phyloP scores from a whole-genome alignment of 2,797 vertebrate species.

The Miichthys miiuy region DNA sequence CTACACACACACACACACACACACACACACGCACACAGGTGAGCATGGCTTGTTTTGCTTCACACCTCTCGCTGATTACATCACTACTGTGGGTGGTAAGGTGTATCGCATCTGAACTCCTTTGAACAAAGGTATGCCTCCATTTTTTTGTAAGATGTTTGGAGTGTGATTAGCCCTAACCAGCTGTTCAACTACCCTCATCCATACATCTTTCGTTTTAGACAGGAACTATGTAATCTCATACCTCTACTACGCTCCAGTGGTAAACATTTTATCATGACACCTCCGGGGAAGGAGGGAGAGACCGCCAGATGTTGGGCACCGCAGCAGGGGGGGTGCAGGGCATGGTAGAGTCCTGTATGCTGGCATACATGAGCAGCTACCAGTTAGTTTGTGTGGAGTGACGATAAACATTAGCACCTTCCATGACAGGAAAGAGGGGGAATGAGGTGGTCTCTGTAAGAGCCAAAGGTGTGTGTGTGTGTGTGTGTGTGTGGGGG shows the following conservation, averaged over 20 bases:
- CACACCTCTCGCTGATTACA: conserved; percentile 54
- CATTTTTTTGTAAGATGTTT: conserved; percentile 21
- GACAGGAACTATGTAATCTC: conserved; percentile 60
- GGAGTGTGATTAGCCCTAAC: conserved; percentile 20
- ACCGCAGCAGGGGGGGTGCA: neutral
- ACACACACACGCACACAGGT: conserved; percentile 10
- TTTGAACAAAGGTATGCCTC: conserved; percentile 48
- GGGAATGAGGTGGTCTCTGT: conserved; percentile 19
- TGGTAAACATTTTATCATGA: conserved; percentile 43
- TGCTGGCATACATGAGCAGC: neutral
- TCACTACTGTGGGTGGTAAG: conserved; percentile 46
- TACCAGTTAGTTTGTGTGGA: conserved; percentile 26
- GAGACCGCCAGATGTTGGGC: conserved; percentile 37
- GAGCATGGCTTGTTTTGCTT: conserved; percentile 54
- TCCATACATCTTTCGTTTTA: conserved; percentile 38
- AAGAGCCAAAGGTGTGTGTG: conserved; percentile 3
- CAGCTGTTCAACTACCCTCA: conserved; percentile 36
- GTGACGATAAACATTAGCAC: conserved; percentile 40
- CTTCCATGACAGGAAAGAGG: conserved; percentile 30
- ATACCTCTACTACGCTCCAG: conserved; percentile 16
- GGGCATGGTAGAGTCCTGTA: neutral
- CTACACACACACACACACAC: conserved; percentile 3
- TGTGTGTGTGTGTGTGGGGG: conserved; percentile 16
- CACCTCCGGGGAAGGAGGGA: conserved; percentile 10
- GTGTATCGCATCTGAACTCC: conserved; percentile 35